A percentile compares a stretch with the other conserved stretches of the same genome.
Evolutionary conservation across 1,140 invertebrate genomes (phyloP).

Genomic region (Lineus longissimus): DNA sequence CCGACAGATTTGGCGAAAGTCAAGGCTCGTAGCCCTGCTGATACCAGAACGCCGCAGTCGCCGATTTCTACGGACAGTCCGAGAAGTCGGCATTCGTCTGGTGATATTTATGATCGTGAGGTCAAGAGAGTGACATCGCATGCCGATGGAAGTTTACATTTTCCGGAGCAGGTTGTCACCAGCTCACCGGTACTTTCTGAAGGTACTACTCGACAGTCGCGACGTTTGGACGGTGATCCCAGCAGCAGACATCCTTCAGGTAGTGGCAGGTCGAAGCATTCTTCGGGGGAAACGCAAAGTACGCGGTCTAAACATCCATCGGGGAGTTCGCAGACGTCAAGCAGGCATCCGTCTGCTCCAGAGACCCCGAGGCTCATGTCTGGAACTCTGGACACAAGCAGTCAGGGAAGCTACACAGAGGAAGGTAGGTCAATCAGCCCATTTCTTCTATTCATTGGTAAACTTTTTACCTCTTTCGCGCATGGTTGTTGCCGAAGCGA

Average conservation of each 20-base stretch:
- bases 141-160: no score
- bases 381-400: conserved; percentile 11
- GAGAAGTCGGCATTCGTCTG: no score
- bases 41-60: no score
- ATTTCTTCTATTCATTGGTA: neutral
- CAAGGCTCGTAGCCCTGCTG: no score
- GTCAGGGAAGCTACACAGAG: conserved; percentile 38
- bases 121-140: no score
- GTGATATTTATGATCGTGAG: no score
- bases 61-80: no score
- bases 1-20: no score
- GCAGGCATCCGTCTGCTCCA: conserved; percentile 31
- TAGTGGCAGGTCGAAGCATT: conserved; percentile 7
- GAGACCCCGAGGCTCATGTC: conserved; percentile 41
- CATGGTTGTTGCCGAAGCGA: no score
- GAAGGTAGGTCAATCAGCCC: conserved; percentile 28
- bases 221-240: conserved; percentile 10
- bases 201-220: neutral
- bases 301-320: conserved; percentile 35
- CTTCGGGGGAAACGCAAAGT: conserved; percentile 31
- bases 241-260: neutral
- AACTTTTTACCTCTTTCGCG: no score
- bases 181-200: no score
- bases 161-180: no score
- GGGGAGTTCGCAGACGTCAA: conserved; percentile 28